Percentiles rank a stretch among this genome's conserved stretches.
Evolutionary conservation across 2,113 vertebrate species (phyloP).

Genomic region (Plestiodon gilberti): DNA sequence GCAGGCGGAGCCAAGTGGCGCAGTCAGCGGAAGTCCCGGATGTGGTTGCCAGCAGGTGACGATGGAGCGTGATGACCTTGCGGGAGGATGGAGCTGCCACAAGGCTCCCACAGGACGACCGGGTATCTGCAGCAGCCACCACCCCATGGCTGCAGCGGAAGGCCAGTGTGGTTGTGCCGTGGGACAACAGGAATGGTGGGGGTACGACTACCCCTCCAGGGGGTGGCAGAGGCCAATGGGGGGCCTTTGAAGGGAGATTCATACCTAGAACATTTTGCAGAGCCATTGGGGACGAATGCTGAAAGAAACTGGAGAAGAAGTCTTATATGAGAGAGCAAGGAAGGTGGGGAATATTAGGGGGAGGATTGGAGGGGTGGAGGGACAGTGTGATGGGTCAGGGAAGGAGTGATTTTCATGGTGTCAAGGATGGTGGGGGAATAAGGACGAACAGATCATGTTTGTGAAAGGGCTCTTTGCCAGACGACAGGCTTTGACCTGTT

Average conservation of each 20-base stretch:
- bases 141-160: constrained; percentile 83
- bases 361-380: neutral
- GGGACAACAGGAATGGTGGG: constrained; percentile 48
- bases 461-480: neutral
- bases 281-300: constrained; percentile 70
- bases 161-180: constrained; percentile 85
- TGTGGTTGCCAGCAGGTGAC: constrained; percentile 81
- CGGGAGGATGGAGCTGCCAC: constrained; percentile 76
- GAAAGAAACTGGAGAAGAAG: neutral
- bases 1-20: constrained; percentile 78
- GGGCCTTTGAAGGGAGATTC: constrained; percentile 8
- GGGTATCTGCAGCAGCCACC: constrained; percentile 84
- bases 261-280: constrained; percentile 81
- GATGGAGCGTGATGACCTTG: constrained; percentile 83
- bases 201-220: neutral
- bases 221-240: neutral
- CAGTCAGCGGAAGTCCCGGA: constrained; percentile 86
- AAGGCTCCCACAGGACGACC: constrained; percentile 80
- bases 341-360: rapidly evolving
- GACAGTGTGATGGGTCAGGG: neutral
- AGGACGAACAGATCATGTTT: neutral
- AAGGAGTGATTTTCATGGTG: neutral
- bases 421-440: neutral
- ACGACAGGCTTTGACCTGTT: neutral
- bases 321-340: neutral